Conservation (phyloP, 2,113 vertebrate species). For the Sigmodon hispidus region DNA sequence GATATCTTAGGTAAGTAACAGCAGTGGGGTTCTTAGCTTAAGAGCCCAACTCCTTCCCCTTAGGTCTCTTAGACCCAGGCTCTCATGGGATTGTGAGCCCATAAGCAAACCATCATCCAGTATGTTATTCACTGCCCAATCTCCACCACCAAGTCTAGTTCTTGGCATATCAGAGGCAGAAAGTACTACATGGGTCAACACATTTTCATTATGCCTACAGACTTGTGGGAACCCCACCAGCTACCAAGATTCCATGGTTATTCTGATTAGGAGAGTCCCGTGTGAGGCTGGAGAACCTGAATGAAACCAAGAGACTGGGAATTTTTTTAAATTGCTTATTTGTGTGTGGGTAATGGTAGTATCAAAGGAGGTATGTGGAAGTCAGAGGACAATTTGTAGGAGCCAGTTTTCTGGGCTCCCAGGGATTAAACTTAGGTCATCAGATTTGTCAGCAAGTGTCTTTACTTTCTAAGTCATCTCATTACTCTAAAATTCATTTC, state of each 20-base stretch:
- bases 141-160: background rate
- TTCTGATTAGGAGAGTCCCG: background rate
- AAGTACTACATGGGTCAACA: background rate
- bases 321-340: conserved; percentile 13
- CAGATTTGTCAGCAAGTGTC: too few relatives aligned
- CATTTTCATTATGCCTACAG: background rate
- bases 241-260: background rate
- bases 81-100: background rate
- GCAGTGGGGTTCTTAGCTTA: background rate
- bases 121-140: background rate
- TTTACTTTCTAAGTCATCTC: background rate
- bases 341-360: background rate
- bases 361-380: background rate
- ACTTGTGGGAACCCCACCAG: background rate
- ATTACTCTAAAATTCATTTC: conserved; percentile 69
- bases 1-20: background rate
- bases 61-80: background rate
- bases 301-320: conserved; percentile 78
- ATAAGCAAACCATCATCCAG: background rate
- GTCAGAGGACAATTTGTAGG: background rate
- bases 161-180: background rate
- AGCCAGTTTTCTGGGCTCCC: background rate
- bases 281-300: conserved; percentile 21
- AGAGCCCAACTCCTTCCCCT: background rate
- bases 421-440: background rate